A percentile compares a stretch with the other conserved stretches of the same genome.
These are phyloP conservation scores for Labrus mixtus DNA, from an alignment of 2,113 vertebrate species.

Conservation along the genomic window DNA sequence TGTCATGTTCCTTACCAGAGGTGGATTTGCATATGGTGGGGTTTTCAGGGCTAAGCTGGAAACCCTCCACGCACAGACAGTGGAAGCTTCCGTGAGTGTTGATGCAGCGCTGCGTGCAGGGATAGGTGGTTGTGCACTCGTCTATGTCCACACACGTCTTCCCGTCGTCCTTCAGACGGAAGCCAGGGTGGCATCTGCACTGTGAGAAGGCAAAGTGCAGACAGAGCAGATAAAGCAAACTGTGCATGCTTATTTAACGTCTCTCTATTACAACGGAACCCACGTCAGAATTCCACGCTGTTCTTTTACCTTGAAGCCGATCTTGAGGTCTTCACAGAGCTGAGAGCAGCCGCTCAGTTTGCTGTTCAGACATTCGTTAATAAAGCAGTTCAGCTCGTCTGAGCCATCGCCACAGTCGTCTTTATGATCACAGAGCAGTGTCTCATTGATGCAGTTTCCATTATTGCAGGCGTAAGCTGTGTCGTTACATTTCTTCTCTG, in stretches of 20 bases:
- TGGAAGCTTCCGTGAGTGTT: slow-evolving; percentile 96
- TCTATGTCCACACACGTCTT: slow-evolving; percentile 94
- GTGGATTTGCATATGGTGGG: slow-evolving; percentile 95
- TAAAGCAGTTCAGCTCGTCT: slow-evolving; percentile 94
- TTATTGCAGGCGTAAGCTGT: slow-evolving; percentile 90
- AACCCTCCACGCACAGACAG: slow-evolving; percentile 94
- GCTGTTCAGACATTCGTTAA: slow-evolving; percentile 95
- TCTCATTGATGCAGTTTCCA: slow-evolving; percentile 89
- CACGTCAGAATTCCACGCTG: not conserved
- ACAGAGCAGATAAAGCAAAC: slow-evolving; percentile 45
- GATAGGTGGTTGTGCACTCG: slow-evolving; percentile 94
- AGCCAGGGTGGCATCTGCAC: slow-evolving; percentile 94
- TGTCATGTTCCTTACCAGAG: slow-evolving; percentile 83
- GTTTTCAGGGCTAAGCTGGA: slow-evolving; percentile 86
- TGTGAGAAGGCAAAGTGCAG: slow-evolving; percentile 72
- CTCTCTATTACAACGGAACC: not conserved
- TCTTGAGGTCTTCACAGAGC: slow-evolving; percentile 95
- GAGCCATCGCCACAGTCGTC: slow-evolving; percentile 92
- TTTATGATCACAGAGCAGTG: slow-evolving; percentile 89
- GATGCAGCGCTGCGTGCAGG: slow-evolving; percentile 96
- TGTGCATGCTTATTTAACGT: rapidly evolving
- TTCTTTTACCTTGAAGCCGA: slow-evolving; percentile 90
- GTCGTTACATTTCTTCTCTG: slow-evolving; percentile 94
- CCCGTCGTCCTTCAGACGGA: slow-evolving; percentile 94
- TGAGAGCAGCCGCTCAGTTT: slow-evolving; percentile 96